Evolutionary conservation across 2,113 vertebrate species (phyloP).

Genomic region (Bucco capensis): DNA sequence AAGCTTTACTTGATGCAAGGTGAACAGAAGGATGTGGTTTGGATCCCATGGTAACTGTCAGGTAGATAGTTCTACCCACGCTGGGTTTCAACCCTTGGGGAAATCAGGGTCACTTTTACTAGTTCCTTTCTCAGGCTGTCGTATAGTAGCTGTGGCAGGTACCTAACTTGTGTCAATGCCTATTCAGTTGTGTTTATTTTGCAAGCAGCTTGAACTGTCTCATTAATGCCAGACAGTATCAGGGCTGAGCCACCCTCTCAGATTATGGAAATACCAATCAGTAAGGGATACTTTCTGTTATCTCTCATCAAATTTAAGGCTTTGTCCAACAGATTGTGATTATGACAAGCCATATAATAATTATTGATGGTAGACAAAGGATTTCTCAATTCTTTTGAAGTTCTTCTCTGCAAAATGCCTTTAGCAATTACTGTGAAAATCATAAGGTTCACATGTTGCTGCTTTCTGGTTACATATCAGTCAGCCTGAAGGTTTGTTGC

Average conservation of each 20-base stretch:
- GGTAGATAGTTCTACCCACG: not conserved
- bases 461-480: not conserved
- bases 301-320: not conserved
- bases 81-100: not conserved
- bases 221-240: not conserved
- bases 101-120: not conserved
- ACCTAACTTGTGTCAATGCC: not conserved
- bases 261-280: not conserved
- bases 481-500: not conserved
- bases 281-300: not conserved
- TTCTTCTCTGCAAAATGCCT: not conserved
- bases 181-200: not conserved
- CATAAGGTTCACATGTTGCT: not conserved
- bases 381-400: constrained; percentile 14
- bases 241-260: not conserved
- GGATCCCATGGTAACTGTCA: not conserved
- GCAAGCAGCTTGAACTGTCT: not conserved
- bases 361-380: not conserved
- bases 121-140: not conserved
- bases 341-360: not conserved
- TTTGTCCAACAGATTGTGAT: not conserved
- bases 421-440: constrained; percentile 7
- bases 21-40: not conserved
- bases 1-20: not conserved
- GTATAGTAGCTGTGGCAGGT: not conserved